Base-by-base conservation (phyloP, 2,797 vertebrate species). In the Argya squamiceps region DNA sequence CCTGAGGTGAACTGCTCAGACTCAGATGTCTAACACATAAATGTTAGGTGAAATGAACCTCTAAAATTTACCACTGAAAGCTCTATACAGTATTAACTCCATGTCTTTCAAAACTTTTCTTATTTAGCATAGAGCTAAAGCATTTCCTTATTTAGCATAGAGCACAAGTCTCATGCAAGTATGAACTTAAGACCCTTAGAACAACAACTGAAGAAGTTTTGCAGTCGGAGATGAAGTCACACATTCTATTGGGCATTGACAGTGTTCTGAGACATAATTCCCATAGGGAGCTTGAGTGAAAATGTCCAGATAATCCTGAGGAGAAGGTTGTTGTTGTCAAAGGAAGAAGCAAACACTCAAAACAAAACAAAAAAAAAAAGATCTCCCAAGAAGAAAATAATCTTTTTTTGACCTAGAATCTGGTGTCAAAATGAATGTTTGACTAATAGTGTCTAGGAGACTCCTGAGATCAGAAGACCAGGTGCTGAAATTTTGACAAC, bases 1-100 rank as follows among this genome's bases (percentile, higher is more conserved):
- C 85, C 88, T 74, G 47, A 93, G 75, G 76, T 93, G 90, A 96
- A 80, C 75, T 84, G 8, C 55, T 83, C 56, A 95, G 52, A 44
- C 27, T 89, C 59, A 91, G 55, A 79, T 89, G 50, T 88, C 71
- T 85, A 88, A 74, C 68, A 70, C 9, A 37, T 44, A 92, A 88
- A 71, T 67, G 71, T 70, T 89, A 76, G 41, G 64, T 63, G 74
- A 85, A 93, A 79, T 32, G 23, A 91, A 83, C 32, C 20, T 85
- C 60, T 89, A 83, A 80, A 79, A 77, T 80, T 85, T 79, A 85
- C 18, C 29, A 24, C 24, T 53, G 39, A 76, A 85, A 82, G 6
- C 56, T 76, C 79, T 63, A 69, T 59, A 27, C 37, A 68, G 29
- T 76, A 74, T 77, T 83, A 80, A 77, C 37, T 64, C 37, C 8